Evolutionary conservation across 1,140 invertebrate genomes (phyloP).

Genomic region (Drosophila nikananu): DNA sequence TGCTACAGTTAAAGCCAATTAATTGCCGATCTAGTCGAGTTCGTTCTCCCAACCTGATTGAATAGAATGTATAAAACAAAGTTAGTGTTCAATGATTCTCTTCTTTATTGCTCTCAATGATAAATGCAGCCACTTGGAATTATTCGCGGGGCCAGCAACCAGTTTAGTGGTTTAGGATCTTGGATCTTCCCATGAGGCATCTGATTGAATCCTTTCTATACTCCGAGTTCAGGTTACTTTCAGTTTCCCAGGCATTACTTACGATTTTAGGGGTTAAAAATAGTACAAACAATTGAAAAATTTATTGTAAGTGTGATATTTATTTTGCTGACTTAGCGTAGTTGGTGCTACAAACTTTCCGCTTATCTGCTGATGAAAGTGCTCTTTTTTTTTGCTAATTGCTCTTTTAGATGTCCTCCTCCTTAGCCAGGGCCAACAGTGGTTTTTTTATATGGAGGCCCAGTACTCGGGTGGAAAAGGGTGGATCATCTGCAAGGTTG

Average conservation of each 20-base stretch:
- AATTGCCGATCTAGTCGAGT: background rate
- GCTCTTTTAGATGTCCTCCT: background rate
- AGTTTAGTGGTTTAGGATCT: background rate
- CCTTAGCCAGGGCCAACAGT: background rate
- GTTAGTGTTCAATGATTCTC: background rate
- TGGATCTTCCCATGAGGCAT: background rate
- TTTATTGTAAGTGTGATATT: background rate
- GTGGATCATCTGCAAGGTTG: background rate
- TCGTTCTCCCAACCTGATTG: slow-evolving; percentile 25
- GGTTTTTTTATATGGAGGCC: background rate
- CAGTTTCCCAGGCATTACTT: background rate
- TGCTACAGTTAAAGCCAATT: background rate
- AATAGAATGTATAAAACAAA: background rate
- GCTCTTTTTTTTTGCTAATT: background rate
- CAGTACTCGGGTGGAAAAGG: background rate
- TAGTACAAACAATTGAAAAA: too few species aligned
- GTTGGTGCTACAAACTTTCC: background rate
- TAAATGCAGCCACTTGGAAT: background rate
- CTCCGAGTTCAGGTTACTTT: too few species aligned
- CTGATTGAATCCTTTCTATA: too few species aligned
- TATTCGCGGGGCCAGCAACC: background rate
- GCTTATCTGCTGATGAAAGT: background rate
- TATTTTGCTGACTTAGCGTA: slow-evolving; percentile 3
- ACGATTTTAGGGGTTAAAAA: too few species aligned
- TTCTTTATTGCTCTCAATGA: slow-evolving; percentile 13